A percentile compares a stretch with the other conserved stretches of the same genome.
phyloP scores from a whole-genome alignment of 1,140 invertebrate genomes.

The Drosophila asahinai region DNA sequence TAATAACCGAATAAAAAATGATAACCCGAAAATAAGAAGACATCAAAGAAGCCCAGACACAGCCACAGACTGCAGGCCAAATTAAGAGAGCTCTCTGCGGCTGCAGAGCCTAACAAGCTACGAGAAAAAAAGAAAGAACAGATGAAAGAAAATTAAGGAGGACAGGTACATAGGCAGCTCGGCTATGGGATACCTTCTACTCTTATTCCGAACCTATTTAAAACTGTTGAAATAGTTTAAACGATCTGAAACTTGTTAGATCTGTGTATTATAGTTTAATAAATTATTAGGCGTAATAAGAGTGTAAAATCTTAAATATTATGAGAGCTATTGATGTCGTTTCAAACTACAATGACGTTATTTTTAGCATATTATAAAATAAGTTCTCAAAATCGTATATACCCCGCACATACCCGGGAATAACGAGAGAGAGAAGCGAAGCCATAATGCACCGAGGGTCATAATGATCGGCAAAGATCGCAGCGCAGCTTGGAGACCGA shows the following conservation, averaged over 20 bases:
- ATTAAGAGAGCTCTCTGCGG: constrained; percentile 63
- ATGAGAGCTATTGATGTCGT: neutral
- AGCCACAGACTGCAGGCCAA: constrained; percentile 58
- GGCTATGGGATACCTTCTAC: constrained; percentile 12
- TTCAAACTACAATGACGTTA: neutral
- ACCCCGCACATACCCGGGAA: neutral
- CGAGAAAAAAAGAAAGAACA: constrained; percentile 34
- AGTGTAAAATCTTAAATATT: neutral
- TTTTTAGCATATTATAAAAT: neutral
- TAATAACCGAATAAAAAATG: constrained; percentile 84
- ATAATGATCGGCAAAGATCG: constrained; percentile 75
- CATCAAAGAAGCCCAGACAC: constrained; percentile 75
- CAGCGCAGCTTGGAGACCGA: constrained; percentile 30
- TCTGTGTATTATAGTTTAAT: too few relatives aligned
- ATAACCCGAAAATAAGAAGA: constrained; percentile 84
- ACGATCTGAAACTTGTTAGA: neutral
- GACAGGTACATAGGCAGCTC: neutral
- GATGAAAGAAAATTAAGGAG: constrained; percentile 34
- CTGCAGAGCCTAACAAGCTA: constrained; percentile 67
- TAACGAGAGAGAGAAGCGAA: constrained; percentile 22
- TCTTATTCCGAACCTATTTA: too few relatives aligned
- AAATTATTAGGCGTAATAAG: too few relatives aligned
- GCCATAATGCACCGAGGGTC: constrained; percentile 66
- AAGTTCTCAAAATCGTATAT: neutral
- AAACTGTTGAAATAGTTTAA: neutral